These are phyloP conservation scores for Percina caprodes DNA, from an alignment of 2,113 vertebrate genomes.

Conservation along the genomic window DNA sequence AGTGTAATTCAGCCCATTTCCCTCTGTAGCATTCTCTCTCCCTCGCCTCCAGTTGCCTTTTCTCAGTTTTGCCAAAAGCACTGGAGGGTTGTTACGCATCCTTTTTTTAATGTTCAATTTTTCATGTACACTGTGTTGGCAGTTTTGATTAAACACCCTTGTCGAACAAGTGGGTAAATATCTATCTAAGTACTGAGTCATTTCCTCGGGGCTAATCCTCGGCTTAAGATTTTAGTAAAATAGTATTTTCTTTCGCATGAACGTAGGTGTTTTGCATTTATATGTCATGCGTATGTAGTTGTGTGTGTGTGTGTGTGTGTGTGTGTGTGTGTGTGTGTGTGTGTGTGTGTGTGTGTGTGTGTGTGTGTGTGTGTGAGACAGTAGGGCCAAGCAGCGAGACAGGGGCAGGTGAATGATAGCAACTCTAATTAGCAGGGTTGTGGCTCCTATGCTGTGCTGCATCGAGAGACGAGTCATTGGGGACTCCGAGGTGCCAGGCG, in stretches of 20 bases:
- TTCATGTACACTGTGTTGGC: constrained; percentile 31
- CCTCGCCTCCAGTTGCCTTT: constrained; percentile 40
- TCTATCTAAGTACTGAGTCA: constrained; percentile 44
- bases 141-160: constrained; percentile 49
- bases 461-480: constrained; percentile 74
- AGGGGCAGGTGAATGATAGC: constrained; percentile 79
- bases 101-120: constrained; percentile 36
- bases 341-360: constrained; percentile 13
- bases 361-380: constrained; percentile 16
- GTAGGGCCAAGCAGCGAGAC: constrained; percentile 59
- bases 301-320: constrained; percentile 11
- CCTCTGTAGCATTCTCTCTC: constrained; percentile 29
- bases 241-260: not conserved
- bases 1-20: constrained; percentile 61
- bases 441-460: constrained; percentile 71
- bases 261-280: constrained; percentile 38
- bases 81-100: constrained; percentile 39
- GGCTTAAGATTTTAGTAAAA: constrained; percentile 12
- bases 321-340: not conserved
- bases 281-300: constrained; percentile 15
- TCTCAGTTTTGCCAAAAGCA: constrained; percentile 45
- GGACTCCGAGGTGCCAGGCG: constrained; percentile 72
- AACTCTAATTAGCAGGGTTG: constrained; percentile 81
- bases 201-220: constrained; percentile 36
- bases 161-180: constrained; percentile 40